phyloP scores from a whole-genome alignment of 2,797 vertebrate species.

The Prunella strophiata region DNA sequence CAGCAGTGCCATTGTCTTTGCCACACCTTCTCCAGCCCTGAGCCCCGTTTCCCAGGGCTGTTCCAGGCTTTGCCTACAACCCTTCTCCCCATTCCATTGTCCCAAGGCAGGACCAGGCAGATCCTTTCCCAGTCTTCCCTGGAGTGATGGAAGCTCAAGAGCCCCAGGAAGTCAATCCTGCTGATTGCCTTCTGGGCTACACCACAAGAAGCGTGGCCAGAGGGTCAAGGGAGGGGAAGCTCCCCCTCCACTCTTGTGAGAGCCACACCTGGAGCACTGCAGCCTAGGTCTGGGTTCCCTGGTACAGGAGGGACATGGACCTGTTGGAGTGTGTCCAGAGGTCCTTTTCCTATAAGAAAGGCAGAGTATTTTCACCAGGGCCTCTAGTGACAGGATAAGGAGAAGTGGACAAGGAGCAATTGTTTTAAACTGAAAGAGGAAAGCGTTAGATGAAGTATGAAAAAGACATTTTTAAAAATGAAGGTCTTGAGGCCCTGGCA shows the following conservation, averaged over 20 bases:
- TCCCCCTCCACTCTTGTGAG: fast-evolving
- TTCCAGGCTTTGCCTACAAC: background rate
- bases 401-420: background rate
- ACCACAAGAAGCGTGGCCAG: background rate
- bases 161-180: background rate
- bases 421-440: background rate
- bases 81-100: background rate
- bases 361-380: background rate
- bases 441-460: background rate
- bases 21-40: background rate
- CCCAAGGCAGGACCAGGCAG: background rate
- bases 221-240: background rate
- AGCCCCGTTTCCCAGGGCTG: background rate
- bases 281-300: background rate
- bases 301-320: background rate
- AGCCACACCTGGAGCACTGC: fast-evolving
- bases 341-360: background rate
- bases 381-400: background rate
- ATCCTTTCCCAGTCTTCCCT: background rate
- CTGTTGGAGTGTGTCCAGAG: background rate
- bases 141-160: background rate
- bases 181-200: fast-evolving
- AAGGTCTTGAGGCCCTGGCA: fast-evolving
- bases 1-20: background rate
- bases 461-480: background rate